These are phyloP conservation scores for Gallinago media DNA, from an alignment of 2,113 vertebrate species.

Conservation along the genomic window DNA sequence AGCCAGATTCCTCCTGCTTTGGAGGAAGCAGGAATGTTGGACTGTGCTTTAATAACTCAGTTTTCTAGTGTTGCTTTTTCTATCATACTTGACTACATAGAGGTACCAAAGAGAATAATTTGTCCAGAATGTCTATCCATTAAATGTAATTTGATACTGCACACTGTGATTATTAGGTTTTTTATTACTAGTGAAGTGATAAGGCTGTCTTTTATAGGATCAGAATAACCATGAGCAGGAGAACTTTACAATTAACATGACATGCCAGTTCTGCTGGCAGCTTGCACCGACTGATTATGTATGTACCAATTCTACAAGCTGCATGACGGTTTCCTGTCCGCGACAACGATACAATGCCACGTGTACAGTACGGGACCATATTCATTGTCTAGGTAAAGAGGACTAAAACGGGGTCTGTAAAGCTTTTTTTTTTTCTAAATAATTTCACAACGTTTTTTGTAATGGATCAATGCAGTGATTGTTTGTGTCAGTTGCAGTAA, in stretches of 20 bases:
- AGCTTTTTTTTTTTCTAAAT: neutral
- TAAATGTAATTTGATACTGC: neutral
- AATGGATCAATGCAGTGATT: neutral
- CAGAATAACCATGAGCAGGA: constrained; percentile 77
- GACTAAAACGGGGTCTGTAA: neutral
- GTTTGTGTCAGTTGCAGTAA: neutral
- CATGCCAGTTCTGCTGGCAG: constrained; percentile 97
- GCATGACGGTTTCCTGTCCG: constrained; percentile 93
- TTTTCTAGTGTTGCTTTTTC: neutral
- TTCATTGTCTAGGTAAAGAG: constrained; percentile 90
- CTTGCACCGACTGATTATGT: constrained; percentile 87
- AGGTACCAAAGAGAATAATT: neutral
- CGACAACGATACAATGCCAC: constrained; percentile 88
- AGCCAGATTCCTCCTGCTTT: too few species aligned
- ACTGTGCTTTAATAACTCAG: neutral
- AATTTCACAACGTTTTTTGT: neutral
- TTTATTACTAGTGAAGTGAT: neutral
- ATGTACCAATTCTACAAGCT: constrained; percentile 87
- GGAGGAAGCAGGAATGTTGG: neutral
- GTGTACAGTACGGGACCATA: constrained; percentile 87
- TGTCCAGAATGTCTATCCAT: neutral
- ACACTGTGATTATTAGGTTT: neutral
- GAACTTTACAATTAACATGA: constrained; percentile 87
- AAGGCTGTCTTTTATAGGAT: constrained; percentile 73
- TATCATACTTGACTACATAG: neutral